These are phyloP conservation scores for Trichonephila inaurata DNA, from an alignment of 1,140 invertebrate species.

Conservation along the genomic window DNA sequence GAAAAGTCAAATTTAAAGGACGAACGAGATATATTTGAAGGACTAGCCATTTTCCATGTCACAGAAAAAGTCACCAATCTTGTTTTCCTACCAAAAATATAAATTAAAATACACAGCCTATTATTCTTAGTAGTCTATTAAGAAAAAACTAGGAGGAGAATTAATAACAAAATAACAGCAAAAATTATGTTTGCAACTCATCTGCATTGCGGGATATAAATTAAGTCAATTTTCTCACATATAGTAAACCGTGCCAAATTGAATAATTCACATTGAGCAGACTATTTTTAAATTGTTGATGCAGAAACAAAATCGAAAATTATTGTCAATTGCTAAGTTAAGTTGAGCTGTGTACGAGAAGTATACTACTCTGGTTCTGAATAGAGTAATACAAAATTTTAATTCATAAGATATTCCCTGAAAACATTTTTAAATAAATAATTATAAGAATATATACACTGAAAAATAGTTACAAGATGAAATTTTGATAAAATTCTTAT, in stretches of 20 bases:
- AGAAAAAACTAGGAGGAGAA: background rate
- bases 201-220: background rate
- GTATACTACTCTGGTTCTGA: no score
- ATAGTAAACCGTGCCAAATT: background rate
- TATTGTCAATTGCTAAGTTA: background rate
- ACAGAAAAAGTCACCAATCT: background rate
- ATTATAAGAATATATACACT: no score
- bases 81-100: background rate
- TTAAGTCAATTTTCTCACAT: background rate
- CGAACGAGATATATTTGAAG: constrained; percentile 31
- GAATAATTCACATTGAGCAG: background rate
- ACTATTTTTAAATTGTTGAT: constrained; percentile 9
- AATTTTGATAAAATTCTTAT: no score
- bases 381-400: no score
- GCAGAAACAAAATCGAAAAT: background rate
- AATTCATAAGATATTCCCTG: no score
- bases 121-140: background rate
- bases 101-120: background rate
- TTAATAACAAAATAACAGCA: background rate
- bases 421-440: no score
- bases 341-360: background rate
- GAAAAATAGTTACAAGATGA: no score
- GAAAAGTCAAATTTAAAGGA: constrained; percentile 75
- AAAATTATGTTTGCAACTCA: background rate
- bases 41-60: constrained; percentile 31